These are phyloP conservation scores for Drosophila anomalata DNA, from an alignment of 2,888 invertebrate species.

Conservation along the genomic window DNA sequence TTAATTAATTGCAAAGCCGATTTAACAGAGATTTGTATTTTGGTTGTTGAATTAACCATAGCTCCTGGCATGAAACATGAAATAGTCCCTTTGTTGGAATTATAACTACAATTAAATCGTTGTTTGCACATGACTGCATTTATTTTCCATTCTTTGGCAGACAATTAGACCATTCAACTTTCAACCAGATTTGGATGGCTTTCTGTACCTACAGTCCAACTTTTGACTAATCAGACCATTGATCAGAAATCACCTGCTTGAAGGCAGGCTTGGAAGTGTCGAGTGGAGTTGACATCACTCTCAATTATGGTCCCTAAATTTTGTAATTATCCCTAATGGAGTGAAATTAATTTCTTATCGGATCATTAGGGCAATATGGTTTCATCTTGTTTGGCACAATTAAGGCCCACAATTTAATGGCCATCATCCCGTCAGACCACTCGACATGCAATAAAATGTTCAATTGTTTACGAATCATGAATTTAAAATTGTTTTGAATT, in stretches of 20 bases:
- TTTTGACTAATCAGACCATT: conserved; percentile 5
- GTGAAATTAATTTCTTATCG: conserved; percentile 37
- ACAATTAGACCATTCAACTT: conserved; percentile 2
- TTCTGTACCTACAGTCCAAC: background rate
- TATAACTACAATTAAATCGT: conserved; percentile 51
- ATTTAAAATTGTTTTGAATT: conserved; percentile 8
- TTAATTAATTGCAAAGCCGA: conserved; percentile 11
- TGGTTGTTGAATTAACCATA: background rate
- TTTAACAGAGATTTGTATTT: conserved; percentile 36
- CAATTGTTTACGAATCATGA: conserved; percentile 13
- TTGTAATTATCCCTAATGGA: conserved; percentile 31
- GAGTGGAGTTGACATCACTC: conserved; percentile 31
- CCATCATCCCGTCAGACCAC: conserved; percentile 5
- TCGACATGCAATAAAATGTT: conserved; percentile 19
- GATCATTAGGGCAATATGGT: conserved; percentile 37
- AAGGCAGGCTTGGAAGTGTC: conserved; percentile 10
- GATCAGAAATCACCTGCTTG: conserved; percentile 29
- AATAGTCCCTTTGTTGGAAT: conserved; percentile 21
- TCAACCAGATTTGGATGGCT: background rate
- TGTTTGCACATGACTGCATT: conserved; percentile 43
- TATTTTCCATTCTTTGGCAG: conserved; percentile 9
- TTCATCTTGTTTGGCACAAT: conserved; percentile 17
- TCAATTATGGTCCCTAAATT: conserved; percentile 32
- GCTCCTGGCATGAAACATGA: conserved; percentile 14
- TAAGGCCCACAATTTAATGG: conserved; percentile 19